Percentiles rank a stretch among this genome's conserved stretches.
phyloP scores from a whole-genome alignment of 2,113 vertebrate species.

The Lanius ludovicianus region DNA sequence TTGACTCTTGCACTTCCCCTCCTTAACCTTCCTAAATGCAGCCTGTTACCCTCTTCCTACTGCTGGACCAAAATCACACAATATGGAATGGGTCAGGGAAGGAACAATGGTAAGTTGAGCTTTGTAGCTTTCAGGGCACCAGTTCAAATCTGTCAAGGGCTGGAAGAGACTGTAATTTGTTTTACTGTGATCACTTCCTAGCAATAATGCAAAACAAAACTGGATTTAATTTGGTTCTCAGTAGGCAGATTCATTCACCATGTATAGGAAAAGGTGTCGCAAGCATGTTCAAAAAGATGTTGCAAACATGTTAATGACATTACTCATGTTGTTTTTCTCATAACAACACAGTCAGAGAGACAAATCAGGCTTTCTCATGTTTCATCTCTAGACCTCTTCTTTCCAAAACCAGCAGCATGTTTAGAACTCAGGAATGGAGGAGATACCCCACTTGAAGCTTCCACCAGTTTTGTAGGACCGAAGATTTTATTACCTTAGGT shows the following conservation, averaged over 20 bases:
- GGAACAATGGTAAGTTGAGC: background rate
- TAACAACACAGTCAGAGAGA: background rate
- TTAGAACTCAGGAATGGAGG: background rate
- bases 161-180: background rate
- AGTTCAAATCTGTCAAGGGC: background rate
- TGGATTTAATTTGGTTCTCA: background rate
- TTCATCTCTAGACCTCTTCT: background rate
- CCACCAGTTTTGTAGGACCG: background rate
- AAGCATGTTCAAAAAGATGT: background rate
- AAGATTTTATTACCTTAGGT: background rate
- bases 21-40: background rate
- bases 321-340: slow-evolving; percentile 14
- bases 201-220: background rate
- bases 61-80: background rate
- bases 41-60: background rate
- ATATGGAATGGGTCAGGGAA: background rate
- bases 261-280: background rate
- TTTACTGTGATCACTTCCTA: background rate
- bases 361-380: background rate
- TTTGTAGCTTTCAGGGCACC: background rate
- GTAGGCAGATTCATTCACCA: background rate
- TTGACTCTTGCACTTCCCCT: background rate
- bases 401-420: background rate
- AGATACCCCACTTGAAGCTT: background rate
- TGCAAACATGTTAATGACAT: slow-evolving; percentile 6